These are phyloP conservation scores for Machimus rusticus DNA, from an alignment of 2,888 invertebrate genomes.

Conservation along the genomic window DNA sequence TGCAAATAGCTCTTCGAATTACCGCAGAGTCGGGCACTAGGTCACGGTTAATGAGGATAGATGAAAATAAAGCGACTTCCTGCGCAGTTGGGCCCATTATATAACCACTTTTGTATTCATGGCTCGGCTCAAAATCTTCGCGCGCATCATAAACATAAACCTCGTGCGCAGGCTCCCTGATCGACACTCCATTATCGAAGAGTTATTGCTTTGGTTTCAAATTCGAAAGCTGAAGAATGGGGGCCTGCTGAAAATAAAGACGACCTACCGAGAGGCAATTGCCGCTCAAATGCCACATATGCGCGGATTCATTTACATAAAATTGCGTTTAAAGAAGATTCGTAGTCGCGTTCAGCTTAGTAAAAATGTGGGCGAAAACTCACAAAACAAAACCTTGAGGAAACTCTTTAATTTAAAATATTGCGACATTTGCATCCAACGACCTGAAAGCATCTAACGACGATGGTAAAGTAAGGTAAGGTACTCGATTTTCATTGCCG, in stretches of 20 bases:
- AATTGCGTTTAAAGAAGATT: conserved; percentile 10
- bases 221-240: not conserved
- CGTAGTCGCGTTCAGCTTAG: not conserved
- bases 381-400: conserved; percentile 3
- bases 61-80: not conserved
- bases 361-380: conserved; percentile 28
- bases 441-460: conserved; percentile 8
- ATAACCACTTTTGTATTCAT: conserved; percentile 18
- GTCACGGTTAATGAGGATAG: conserved; percentile 14
- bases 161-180: not conserved
- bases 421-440: conserved; percentile 21
- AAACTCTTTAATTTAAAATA: not conserved
- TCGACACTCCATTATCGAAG: not conserved
- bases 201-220: not conserved
- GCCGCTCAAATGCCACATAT: not conserved
- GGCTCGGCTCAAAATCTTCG: not conserved
- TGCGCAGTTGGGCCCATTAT: conserved; percentile 1
- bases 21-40: not conserved
- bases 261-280: not conserved
- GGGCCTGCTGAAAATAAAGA: not conserved
- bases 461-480: not conserved
- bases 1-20: not conserved
- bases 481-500: not conserved
- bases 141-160: not conserved
- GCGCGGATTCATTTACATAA: not conserved